Percentiles rank a stretch among this genome's conserved stretches.
phyloP scores from a whole-genome alignment of 2,888 invertebrate genomes.

The Syrista parreyssii region DNA sequence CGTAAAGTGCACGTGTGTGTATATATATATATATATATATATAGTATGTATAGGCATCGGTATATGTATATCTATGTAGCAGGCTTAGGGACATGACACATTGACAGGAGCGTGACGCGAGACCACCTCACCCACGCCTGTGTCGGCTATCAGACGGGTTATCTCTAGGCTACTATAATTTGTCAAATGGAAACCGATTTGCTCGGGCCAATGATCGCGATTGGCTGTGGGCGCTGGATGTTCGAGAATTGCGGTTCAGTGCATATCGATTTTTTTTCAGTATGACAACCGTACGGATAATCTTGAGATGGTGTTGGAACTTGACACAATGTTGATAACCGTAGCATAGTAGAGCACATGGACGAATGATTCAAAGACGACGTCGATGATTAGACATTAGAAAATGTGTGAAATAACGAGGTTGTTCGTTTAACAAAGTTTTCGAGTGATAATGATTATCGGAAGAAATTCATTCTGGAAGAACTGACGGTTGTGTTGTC shows the following conservation, averaged over 20 bases:
- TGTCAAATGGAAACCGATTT: slow-evolving; percentile 44
- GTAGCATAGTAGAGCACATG: neutral
- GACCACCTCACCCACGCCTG: slow-evolving; percentile 42
- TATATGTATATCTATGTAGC: slow-evolving; percentile 19
- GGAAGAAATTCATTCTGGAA: neutral
- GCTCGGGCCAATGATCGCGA: slow-evolving; percentile 24
- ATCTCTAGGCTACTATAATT: slow-evolving; percentile 46
- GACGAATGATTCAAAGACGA: neutral
- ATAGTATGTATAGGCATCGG: neutral
- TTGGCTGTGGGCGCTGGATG: slow-evolving; percentile 16
- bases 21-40: neutral
- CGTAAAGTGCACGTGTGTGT: neutral
- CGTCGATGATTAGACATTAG: neutral
- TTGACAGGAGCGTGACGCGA: slow-evolving; percentile 43
- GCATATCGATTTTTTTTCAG: neutral
- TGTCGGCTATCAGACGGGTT: slow-evolving; percentile 37
- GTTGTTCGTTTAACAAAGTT: neutral
- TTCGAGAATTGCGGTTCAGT: neutral
- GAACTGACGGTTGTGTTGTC: neutral
- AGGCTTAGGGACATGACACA: slow-evolving; percentile 36
- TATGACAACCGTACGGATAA: neutral
- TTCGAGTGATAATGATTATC: neutral
- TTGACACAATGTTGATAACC: neutral
- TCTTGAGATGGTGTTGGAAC: neutral
- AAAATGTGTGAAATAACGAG: neutral